A percentile compares a stretch with the other conserved stretches of the same genome.
phyloP scores from a whole-genome alignment of 2,888 invertebrate species.

The Terebella lapidaria region DNA sequence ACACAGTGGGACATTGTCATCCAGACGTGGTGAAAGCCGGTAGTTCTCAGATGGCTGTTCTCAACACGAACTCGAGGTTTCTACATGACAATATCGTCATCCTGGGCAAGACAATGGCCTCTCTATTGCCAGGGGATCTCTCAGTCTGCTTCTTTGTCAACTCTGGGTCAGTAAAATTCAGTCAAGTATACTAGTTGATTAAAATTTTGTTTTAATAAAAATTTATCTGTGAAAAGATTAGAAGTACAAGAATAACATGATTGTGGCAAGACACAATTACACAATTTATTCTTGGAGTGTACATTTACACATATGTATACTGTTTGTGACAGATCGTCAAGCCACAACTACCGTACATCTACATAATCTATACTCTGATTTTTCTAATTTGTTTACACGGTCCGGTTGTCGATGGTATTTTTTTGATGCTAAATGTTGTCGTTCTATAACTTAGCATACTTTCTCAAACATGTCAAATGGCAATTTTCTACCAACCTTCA shows the following conservation, averaged over 20 bases:
- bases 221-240: background rate
- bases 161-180: constrained; percentile 65
- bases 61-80: constrained; percentile 93
- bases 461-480: too few relatives aligned
- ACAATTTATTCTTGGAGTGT: too few relatives aligned
- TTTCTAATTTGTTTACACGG: too few relatives aligned
- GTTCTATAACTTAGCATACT: too few relatives aligned
- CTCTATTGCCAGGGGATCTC: constrained; percentile 76
- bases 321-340: too few relatives aligned
- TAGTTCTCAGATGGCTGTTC: constrained; percentile 79
- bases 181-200: background rate
- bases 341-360: too few relatives aligned
- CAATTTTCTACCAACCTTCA: too few relatives aligned
- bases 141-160: constrained; percentile 95
- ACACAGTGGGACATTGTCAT: constrained; percentile 97
- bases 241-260: background rate
- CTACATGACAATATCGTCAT: constrained; percentile 92
- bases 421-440: too few relatives aligned
- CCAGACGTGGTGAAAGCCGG: constrained; percentile 88
- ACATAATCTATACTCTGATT: too few relatives aligned
- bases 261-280: too few relatives aligned
- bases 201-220: background rate
- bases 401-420: too few relatives aligned
- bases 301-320: too few relatives aligned
- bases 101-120: constrained; percentile 77